These are phyloP conservation scores for Drosophila arizonae DNA, from an alignment of 1,140 invertebrate genomes.

Conservation along the genomic window DNA sequence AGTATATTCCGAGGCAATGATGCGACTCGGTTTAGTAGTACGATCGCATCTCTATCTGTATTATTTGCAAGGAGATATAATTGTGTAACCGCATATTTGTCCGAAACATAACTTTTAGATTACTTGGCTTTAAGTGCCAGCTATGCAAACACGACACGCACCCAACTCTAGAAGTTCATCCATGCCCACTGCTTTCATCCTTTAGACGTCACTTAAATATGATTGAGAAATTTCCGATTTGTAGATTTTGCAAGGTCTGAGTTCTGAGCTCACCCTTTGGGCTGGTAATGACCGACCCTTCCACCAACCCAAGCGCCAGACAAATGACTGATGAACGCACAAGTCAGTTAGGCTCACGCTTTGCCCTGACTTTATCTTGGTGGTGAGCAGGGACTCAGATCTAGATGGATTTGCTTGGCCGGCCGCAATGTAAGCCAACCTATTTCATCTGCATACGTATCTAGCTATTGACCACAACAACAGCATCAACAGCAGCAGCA, in stretches of 20 bases:
- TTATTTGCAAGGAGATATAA: too few relatives aligned
- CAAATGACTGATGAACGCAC: constrained; percentile 41
- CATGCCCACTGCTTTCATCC: background rate
- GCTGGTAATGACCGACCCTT: background rate
- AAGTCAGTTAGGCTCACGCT: background rate
- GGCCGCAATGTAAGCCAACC: constrained; percentile 24
- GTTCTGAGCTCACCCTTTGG: constrained; percentile 41
- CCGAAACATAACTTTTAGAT: too few relatives aligned
- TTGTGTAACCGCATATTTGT: too few relatives aligned
- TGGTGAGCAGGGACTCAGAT: background rate
- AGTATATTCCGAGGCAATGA: too few relatives aligned
- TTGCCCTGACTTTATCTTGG: background rate
- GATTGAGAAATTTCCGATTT: constrained; percentile 70
- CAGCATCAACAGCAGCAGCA: background rate
- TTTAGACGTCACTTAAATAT: constrained; percentile 50
- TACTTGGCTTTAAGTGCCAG: too few relatives aligned
- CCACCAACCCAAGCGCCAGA: background rate
- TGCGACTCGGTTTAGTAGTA: too few relatives aligned
- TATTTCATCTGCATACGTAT: constrained; percentile 31
- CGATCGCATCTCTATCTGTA: too few relatives aligned
- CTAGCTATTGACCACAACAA: constrained; percentile 19
- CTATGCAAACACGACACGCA: background rate
- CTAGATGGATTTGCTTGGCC: constrained; percentile 34
- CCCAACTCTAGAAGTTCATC: background rate
- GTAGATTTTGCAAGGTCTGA: constrained; percentile 36